Conservation (phyloP, 1,140 invertebrate species). For the Harpegnathos saltator region DNA sequence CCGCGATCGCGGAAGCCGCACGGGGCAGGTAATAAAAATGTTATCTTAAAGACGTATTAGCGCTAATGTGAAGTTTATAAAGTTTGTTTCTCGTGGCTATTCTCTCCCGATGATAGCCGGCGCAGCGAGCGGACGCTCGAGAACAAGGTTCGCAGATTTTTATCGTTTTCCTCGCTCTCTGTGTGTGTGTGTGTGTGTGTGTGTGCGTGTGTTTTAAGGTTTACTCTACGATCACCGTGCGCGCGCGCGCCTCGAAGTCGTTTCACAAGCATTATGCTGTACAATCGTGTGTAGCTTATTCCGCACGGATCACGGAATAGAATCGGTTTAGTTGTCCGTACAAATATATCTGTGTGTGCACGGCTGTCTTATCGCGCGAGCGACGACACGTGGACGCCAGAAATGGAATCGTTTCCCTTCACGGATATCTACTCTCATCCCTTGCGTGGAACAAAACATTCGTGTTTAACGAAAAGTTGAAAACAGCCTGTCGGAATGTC, state of each 20-base stretch:
- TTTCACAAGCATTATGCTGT: neutral
- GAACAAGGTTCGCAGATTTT: neutral
- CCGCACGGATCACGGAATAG: neutral
- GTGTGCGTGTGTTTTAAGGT: neutral
- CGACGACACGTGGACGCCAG: neutral
- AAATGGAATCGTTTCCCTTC: neutral
- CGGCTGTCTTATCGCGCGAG: conserved; percentile 27
- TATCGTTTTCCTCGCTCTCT: neutral
- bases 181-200: neutral
- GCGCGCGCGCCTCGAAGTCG: neutral
- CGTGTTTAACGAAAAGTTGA: neutral
- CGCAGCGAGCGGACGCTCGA: neutral
- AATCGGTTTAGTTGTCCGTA: conserved; percentile 18
- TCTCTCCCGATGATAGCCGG: neutral
- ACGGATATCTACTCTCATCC: neutral
- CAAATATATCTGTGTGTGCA: conserved; percentile 7
- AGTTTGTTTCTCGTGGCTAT: too few species aligned
- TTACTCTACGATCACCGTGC: neutral
- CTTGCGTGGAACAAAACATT: neutral
- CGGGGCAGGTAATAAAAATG: neutral
- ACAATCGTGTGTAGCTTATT: neutral
- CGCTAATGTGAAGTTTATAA: neutral
- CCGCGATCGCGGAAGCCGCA: neutral
- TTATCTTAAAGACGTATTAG: neutral
- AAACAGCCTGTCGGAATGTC: neutral